Evolutionary conservation across 2,888 invertebrate genomes (phyloP), one percentile per base, ranked within the genome.

Genomic region (Brachypalpus laphriformis): DNA sequence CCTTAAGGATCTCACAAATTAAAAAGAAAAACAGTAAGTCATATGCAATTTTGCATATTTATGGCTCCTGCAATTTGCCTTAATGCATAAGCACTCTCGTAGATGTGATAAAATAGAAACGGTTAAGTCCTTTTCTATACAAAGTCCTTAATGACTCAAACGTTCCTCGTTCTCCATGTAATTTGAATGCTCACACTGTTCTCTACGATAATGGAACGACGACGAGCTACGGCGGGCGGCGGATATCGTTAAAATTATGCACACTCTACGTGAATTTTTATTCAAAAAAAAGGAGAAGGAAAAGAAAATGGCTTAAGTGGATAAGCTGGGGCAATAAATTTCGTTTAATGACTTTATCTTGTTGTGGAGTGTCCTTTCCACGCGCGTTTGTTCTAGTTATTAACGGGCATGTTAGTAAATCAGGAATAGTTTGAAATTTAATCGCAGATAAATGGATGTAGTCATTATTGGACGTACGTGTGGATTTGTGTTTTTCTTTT

Each of bases 301-400:
- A 9, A 42, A 16, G 42, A 47, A 47, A 65, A 18, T 8, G 16
- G 34, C 65, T 75, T 47, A 65, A 65, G 42, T 65, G 54, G 54
- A 77, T 54, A 45, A 77, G 59, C 77, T 42, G 34, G 16, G 45
- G 63, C 25, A 63, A 78, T 78, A 78, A 78, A 71, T 78, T 70
- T 45, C 0, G 14, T 49, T 71, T 78, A 63, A 78, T 78, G 77
- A 78, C 77, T 71, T 78, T 37, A 37, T 71, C 70, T 71, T 71
- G 47, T 51, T 49, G 59, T 61, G 45, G 54, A 54, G 25, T 61
- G 59, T 68, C 42, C 54, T 59, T 54, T 42, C 51, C 66, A 25
- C 59, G 68, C 42, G 28, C 59, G 68, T 68, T 31, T 68, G 54
- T 54, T 28, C 40, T 14, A 56, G 54, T 68, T 68, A 31, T 56